Evolutionary conservation across 2,797 vertebrate genomes (phyloP), one percentile per base, ranked within the genome.

Genomic region (Paedocypris micromegethes): DNA sequence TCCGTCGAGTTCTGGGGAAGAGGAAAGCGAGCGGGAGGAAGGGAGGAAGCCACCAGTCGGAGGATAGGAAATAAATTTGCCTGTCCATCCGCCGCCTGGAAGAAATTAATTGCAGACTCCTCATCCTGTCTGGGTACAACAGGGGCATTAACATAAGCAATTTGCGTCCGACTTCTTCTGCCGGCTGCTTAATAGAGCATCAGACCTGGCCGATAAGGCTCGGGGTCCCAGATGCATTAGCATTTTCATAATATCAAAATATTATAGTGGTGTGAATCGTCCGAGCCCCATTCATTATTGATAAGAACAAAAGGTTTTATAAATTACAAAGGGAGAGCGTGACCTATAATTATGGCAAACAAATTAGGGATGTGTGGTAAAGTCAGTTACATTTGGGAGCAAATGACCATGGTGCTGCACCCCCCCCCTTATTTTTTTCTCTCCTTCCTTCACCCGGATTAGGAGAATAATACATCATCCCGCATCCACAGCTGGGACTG

Each of bases 321-420:
- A 93, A 93, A 93, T 93, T 93, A 94, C 92, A 94, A 95, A 96
- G 90, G 84, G 87, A 92, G 93, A 93, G 91, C 93, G 86, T 76
- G 92, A 97, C 94, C 94, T 95, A 95, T 98, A 98, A 98, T 98
- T 97, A 97, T 80, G 88, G 87, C 89, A 93, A 94, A 94, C 93
- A 97, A 97, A 97, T 99, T 94, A 97, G 92, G 89, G 90, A 66
- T 92, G 90, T 87, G 87, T 79, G 78, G 90, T 83, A 80, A 92
- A 95, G 92, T 95, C 94, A 90, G 92, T 96, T 96, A 94, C 92
- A 93, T 97, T 96, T 87, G 94, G 90, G 92, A 88, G 92, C 89
- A 91, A 91, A 95, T 23, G 1, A 93, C 95, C 94, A 96, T 94
- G 93, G 96, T 90, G 91, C 91, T 81, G 74, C 81, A 90, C 92